Conservation (phyloP, 2,113 vertebrate species). For the Tenebrosternarchus preto region DNA sequence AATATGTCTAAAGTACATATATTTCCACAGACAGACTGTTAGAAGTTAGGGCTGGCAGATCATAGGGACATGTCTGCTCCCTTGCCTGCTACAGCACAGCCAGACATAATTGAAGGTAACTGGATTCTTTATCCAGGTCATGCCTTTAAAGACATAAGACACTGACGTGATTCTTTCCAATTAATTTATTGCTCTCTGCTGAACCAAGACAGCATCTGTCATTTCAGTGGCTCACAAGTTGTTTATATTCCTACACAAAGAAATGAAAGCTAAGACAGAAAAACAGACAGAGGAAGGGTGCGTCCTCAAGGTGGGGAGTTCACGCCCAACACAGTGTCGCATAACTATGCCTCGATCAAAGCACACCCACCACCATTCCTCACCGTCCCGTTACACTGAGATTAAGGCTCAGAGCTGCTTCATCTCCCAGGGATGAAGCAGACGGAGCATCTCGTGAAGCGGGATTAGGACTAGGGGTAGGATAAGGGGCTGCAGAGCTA, state of each 20-base stretch:
- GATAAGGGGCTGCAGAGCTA: conserved; percentile 5
- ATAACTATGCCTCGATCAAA: not conserved
- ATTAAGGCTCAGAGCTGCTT: too few species aligned
- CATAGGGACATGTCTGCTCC: not conserved
- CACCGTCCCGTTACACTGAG: not conserved
- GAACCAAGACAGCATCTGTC: conserved; percentile 19
- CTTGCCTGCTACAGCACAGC: not conserved
- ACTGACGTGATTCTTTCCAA: not conserved
- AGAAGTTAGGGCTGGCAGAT: not conserved
- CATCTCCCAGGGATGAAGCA: conserved; percentile 1
- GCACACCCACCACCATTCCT: not conserved
- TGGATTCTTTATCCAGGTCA: conserved; percentile 34
- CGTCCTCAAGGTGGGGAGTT: not conserved
- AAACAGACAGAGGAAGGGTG: not conserved
- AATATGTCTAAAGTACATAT: too few species aligned
- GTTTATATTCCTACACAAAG: conserved; percentile 26
- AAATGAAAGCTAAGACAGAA: not conserved
- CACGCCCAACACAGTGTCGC: not conserved
- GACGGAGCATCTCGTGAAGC: conserved; percentile 9
- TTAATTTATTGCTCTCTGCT: not conserved
- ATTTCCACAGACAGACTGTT: too few species aligned
- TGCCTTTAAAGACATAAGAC: conserved; percentile 24
- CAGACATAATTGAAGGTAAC: conserved; percentile 22
- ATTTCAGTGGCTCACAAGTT: not conserved
- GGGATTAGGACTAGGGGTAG: conserved; percentile 42